These are phyloP conservation scores for Tenthredo scrophulariae DNA, from an alignment of 2,888 invertebrate genomes.

Conservation along the genomic window DNA sequence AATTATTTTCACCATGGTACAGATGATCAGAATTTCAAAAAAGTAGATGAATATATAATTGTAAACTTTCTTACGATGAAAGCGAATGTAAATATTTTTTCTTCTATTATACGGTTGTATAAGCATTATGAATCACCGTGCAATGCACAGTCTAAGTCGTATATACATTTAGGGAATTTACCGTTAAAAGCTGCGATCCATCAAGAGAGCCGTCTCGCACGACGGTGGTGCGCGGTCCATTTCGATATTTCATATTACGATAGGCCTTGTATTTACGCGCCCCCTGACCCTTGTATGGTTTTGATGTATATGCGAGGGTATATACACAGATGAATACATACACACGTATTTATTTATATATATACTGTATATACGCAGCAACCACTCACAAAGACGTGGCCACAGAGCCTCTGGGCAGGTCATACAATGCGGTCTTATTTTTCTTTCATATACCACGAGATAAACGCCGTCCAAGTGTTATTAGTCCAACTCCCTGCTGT, in stretches of 20 bases:
- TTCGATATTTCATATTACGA: slow-evolving; percentile 49
- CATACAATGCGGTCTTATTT: slow-evolving; percentile 53
- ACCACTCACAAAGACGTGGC: slow-evolving; percentile 17
- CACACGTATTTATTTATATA: background rate
- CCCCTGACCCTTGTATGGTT: background rate
- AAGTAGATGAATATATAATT: no score
- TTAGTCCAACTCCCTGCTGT: slow-evolving; percentile 37
- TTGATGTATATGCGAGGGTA: background rate
- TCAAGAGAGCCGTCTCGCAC: slow-evolving; percentile 14
- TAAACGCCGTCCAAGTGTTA: slow-evolving; percentile 52
- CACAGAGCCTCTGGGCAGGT: slow-evolving; percentile 27
- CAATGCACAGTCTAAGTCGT: background rate
- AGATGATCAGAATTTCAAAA: background rate
- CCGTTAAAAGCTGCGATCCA: slow-evolving; percentile 51
- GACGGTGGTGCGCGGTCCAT: slow-evolving; percentile 40
- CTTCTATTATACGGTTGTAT: background rate
- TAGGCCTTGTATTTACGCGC: slow-evolving; percentile 44
- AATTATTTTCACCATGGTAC: no score
- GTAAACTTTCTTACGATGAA: no score
- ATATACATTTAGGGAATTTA: slow-evolving; percentile 33
- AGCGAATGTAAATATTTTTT: background rate
- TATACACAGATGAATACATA: background rate
- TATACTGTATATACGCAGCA: background rate
- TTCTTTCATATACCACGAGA: slow-evolving; percentile 44
- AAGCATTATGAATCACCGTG: slow-evolving; percentile 43